phyloP scores from a whole-genome alignment of 2,113 vertebrate species.

The Capricornis sumatraensis region DNA sequence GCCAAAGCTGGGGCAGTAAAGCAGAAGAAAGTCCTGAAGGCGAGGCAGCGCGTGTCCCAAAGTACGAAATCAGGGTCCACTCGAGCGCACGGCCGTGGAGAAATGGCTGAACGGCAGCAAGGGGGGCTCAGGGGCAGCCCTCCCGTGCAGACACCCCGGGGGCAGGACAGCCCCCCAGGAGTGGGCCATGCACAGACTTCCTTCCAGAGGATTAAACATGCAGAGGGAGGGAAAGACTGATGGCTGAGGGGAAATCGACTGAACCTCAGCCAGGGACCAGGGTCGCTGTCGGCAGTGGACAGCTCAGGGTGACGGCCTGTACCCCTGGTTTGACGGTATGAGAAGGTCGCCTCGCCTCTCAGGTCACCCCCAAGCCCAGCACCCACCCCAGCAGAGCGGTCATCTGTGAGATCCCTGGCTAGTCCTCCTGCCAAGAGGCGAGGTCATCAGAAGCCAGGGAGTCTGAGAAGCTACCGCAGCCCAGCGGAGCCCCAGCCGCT shows the following conservation, averaged over 20 bases:
- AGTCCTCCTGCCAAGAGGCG: neutral
- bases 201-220: neutral
- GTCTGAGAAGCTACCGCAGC: neutral
- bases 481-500: neutral
- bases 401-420: accelerated
- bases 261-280: neutral
- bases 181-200: neutral
- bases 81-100: accelerated
- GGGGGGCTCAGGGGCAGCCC: neutral
- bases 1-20: neutral
- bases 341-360: neutral
- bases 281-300: neutral
- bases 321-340: accelerated
- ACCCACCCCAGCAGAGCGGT: neutral
- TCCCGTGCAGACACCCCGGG: accelerated
- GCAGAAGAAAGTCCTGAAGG: neutral
- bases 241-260: neutral
- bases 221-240: neutral
- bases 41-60: neutral
- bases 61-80: accelerated
- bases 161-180: no score
- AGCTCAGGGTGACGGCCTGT: accelerated
- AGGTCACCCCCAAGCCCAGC: neutral
- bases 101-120: neutral
- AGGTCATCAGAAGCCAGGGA: neutral